Evolutionary conservation across 2,888 invertebrate species (phyloP).

Genomic region (Brachynemurus nebulosus): DNA sequence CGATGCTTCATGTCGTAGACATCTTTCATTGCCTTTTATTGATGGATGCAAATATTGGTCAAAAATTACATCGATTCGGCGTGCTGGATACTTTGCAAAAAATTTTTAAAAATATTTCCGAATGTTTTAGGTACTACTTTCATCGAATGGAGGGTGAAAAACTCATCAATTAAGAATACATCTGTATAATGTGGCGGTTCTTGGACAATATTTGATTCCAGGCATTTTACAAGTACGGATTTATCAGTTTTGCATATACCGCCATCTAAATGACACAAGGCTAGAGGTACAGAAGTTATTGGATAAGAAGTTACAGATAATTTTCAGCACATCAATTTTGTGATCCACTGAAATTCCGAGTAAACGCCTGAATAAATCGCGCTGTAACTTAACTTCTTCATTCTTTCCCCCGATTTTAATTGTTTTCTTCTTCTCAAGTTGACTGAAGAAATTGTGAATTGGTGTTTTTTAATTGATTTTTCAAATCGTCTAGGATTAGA

Average conservation of each 20-base stretch:
- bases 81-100: constrained; percentile 11
- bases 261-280: constrained; percentile 1
- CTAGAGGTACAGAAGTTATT: constrained; percentile 1
- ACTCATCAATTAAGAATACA: constrained; percentile 19
- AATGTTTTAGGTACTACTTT: constrained; percentile 16
- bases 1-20: neutral
- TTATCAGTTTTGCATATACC: neutral
- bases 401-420: constrained; percentile 1
- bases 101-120: constrained; percentile 10
- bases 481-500: constrained; percentile 5
- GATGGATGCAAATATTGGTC: neutral
- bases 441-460: neutral
- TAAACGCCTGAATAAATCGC: neutral
- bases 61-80: neutral
- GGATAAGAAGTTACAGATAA: constrained; percentile 1
- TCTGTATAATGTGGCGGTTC: constrained; percentile 3
- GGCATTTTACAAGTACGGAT: neutral
- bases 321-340: constrained; percentile 1
- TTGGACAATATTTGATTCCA: neutral
- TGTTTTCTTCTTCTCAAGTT: neutral
- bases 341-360: constrained; percentile 4
- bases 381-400: constrained; percentile 1
- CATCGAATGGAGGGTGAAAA: constrained; percentile 19
- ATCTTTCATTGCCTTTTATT: neutral
- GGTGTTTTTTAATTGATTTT: constrained; percentile 6